A percentile compares a stretch with the other conserved stretches of the same genome.
Evolutionary conservation across 2,113 vertebrate genomes (phyloP).

Genomic region (Limanda limanda): DNA sequence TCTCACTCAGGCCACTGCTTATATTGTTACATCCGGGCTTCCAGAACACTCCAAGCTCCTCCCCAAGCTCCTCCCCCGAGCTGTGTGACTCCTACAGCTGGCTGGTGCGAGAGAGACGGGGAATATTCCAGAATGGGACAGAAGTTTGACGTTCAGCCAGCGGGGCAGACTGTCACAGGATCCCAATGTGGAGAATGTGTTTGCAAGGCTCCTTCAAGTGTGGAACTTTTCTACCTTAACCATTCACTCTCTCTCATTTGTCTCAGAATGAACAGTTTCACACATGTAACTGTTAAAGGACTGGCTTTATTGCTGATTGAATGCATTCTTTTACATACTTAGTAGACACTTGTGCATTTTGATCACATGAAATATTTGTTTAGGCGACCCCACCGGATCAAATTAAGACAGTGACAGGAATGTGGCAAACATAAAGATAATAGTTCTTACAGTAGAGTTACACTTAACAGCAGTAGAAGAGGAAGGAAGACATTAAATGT

Average conservation of each 20-base stretch:
- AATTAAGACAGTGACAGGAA: slow-evolving; percentile 60
- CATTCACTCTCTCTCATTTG: neutral
- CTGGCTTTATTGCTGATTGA: slow-evolving; percentile 76
- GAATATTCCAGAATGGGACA: slow-evolving; percentile 68
- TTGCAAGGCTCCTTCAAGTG: neutral
- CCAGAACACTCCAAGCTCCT: slow-evolving; percentile 61
- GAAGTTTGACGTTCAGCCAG: slow-evolving; percentile 32
- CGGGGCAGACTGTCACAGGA: slow-evolving; percentile 10
- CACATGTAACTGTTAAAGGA: slow-evolving; percentile 47
- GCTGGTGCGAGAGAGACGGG: slow-evolving; percentile 11
- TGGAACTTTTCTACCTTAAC: neutral
- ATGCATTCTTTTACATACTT: slow-evolving; percentile 66
- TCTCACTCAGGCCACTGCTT: slow-evolving; percentile 41
- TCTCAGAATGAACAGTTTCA: neutral
- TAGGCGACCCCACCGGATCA: slow-evolving; percentile 48
- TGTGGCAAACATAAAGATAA: slow-evolving; percentile 54
- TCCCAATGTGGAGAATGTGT: slow-evolving; percentile 39
- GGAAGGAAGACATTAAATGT: slow-evolving; percentile 58
- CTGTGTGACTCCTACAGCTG: slow-evolving; percentile 13
- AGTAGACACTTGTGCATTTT: slow-evolving; percentile 51
- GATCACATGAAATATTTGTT: slow-evolving; percentile 51
- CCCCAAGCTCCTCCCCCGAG: neutral
- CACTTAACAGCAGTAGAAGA: slow-evolving; percentile 53
- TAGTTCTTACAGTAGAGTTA: slow-evolving; percentile 35
- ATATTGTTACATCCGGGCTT: slow-evolving; percentile 56